phyloP scores from a whole-genome alignment of 2,888 invertebrate genomes.

The Hypsopygia costalis region DNA sequence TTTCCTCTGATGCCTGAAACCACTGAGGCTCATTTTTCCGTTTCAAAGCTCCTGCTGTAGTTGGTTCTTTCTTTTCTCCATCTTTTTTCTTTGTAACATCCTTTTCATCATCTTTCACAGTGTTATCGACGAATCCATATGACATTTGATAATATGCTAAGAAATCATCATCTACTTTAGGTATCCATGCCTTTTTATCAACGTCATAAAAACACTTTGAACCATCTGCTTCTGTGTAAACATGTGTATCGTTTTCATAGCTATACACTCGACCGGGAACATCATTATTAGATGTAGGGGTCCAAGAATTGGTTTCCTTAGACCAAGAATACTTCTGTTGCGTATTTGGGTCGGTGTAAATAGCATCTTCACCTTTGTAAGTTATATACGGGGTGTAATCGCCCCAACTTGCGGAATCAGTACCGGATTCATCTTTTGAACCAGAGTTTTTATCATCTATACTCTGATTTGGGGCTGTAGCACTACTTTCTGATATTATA shows the following conservation, averaged over 20 bases:
- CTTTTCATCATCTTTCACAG: conserved; percentile 40
- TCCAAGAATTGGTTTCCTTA: conserved; percentile 72
- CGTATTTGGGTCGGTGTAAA: conserved; percentile 87
- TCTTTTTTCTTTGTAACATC: conserved; percentile 48
- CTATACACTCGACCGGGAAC: conserved; percentile 78
- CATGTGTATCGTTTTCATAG: conserved; percentile 88
- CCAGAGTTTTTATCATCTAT: conserved; percentile 1
- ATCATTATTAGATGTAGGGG: conserved; percentile 47
- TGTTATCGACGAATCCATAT: conserved; percentile 91
- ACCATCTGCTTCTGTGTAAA: conserved; percentile 93
- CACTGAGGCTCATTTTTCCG: conserved; percentile 85
- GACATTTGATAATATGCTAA: conserved; percentile 97
- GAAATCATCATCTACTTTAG: conserved; percentile 97
- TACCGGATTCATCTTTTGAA: conserved; percentile 4
- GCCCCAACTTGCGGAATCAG: conserved; percentile 40
- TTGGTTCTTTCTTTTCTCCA: conserved; percentile 45
- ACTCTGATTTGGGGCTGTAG: too few relatives aligned
- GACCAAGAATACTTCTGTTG: conserved; percentile 85
- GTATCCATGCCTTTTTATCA: conserved; percentile 96
- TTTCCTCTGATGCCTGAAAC: conserved; percentile 94
- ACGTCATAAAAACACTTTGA: conserved; percentile 95
- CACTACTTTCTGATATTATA: too few relatives aligned
- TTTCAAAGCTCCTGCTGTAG: conserved; percentile 68
- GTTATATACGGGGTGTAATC: conserved; percentile 82
- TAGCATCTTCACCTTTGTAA: conserved; percentile 85